A percentile compares a stretch with the other conserved stretches of the same genome.
These are phyloP conservation scores for Forbesichthys papilliferus DNA, from an alignment of 2,113 vertebrate species.

Conservation along the genomic window DNA sequence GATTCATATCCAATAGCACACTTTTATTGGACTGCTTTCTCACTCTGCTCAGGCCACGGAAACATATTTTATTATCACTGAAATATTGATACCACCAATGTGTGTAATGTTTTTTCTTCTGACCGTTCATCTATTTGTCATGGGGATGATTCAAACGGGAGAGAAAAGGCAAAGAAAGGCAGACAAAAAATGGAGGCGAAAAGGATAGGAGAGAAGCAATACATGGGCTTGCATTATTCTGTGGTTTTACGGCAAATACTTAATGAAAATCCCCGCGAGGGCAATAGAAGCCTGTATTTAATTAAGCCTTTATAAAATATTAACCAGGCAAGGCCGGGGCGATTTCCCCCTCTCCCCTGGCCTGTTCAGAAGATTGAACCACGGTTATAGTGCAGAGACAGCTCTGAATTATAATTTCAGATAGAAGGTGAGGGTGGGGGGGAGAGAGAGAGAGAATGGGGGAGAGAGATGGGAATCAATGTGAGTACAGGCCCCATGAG, in stretches of 20 bases:
- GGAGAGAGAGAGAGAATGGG: neutral
- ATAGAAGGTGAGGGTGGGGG: conserved; percentile 43
- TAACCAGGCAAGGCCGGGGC: conserved; percentile 64
- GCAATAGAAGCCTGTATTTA: conserved; percentile 78
- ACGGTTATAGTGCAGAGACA: conserved; percentile 56
- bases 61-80: conserved; percentile 73
- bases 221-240: conserved; percentile 71
- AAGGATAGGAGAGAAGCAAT: conserved; percentile 60
- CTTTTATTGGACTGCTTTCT: conserved; percentile 54
- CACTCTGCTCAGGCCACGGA: conserved; percentile 46
- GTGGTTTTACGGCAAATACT: conserved; percentile 79
- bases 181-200: conserved; percentile 41
- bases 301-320: conserved; percentile 81
- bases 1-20: conserved; percentile 22
- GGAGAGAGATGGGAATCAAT: conserved; percentile 15
- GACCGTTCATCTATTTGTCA: conserved; percentile 69
- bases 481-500: conserved; percentile 25
- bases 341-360: conserved; percentile 58
- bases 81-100: conserved; percentile 76
- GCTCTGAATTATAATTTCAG: conserved; percentile 65
- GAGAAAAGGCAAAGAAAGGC: conserved; percentile 54
- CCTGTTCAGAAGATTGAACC: conserved; percentile 67
- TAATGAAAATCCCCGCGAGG: conserved; percentile 77
- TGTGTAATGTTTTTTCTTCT: conserved; percentile 65
- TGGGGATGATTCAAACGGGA: conserved; percentile 65